Base-by-base conservation (phyloP, 2,113 vertebrate species). In the Ursus arctos region DNA sequence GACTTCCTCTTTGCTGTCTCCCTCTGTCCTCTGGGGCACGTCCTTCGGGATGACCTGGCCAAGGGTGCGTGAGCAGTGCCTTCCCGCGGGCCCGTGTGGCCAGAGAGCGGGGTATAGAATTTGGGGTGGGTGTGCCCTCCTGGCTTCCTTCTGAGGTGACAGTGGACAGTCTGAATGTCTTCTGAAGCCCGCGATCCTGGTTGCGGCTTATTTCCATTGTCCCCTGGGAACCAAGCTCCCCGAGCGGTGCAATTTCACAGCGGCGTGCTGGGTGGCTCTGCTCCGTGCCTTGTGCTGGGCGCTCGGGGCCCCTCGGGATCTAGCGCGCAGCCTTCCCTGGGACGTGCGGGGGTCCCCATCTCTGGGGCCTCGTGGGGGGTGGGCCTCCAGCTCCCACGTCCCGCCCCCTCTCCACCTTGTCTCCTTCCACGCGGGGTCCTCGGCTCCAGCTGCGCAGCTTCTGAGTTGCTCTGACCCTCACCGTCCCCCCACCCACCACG, bases 321-420 rank as follows among this genome's bases (percentile, higher is more conserved):
- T 2, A 40, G 43, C 0, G 7, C 7, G 7, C 1, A 2, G 72
- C 72, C 24, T 28, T 28, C 72, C 24, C 72, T 0, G 18, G 67
- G 67, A 69, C 4, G 8, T 21, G 18, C 4, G 18, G 33, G 33
- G 33, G 33, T 6, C 12, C 43, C 43, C 7, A 19, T 15, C 43
- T 28, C 72, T 8, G 24, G 7, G 72, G 72, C 12, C 40, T 7
- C 40, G 28, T 5, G 28, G 28, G 26, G 2, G 15, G 13, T 31
- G 0, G 2, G 7, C 84, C 67, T n/a, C 76, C 28, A 4, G 2
- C 0, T 0, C 13, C 1, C 36, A 0, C 0, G 4, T 31, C 47
- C 26, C 57, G 51, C 16, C 14, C 7, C 31, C 6, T 12, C 49
- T 16, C 59, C 1, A 0, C 5, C 36, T 11, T 40, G 12, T 11